These are phyloP conservation scores for Psilanteris sp. DNA, from an alignment of 1,140 invertebrate species.

Conservation along the genomic window DNA sequence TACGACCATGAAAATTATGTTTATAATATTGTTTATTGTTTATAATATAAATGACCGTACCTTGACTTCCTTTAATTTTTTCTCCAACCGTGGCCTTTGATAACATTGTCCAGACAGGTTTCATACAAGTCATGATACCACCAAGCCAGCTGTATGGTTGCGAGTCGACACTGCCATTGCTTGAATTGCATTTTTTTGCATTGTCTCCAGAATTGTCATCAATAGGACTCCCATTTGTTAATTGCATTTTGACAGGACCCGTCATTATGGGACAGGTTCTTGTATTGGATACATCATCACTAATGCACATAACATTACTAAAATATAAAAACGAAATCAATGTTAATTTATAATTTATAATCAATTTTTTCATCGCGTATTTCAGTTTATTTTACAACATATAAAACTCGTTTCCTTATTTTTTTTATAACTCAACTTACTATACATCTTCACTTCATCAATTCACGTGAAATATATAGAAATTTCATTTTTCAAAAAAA, in stretches of 20 bases:
- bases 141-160: conserved; percentile 87
- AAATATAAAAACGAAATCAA: too few species aligned
- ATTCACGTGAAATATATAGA: too few species aligned
- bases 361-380: too few species aligned
- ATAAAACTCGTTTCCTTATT: too few species aligned
- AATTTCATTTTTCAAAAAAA: too few species aligned
- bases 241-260: conserved; percentile 70
- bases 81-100: conserved; percentile 87
- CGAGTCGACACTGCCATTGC: conserved; percentile 75
- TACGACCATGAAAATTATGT: too few species aligned
- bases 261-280: conserved; percentile 69
- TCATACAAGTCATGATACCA: conserved; percentile 91
- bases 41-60: conserved; percentile 62
- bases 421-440: too few species aligned
- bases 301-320: conserved; percentile 19
- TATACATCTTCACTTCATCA: too few species aligned
- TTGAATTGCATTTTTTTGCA: conserved; percentile 70
- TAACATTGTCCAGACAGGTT: conserved; percentile 90
- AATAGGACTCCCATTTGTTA: conserved; percentile 73
- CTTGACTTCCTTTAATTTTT: conserved; percentile 82
- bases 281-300: conserved; percentile 62
- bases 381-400: too few species aligned
- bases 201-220: conserved; percentile 71
- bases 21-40: too few species aligned
- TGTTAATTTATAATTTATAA: too few species aligned